Percentiles rank a stretch among this genome's conserved stretches.
Evolutionary conservation across 2,797 vertebrate genomes (phyloP).

Genomic region (Ciconia nigra): DNA sequence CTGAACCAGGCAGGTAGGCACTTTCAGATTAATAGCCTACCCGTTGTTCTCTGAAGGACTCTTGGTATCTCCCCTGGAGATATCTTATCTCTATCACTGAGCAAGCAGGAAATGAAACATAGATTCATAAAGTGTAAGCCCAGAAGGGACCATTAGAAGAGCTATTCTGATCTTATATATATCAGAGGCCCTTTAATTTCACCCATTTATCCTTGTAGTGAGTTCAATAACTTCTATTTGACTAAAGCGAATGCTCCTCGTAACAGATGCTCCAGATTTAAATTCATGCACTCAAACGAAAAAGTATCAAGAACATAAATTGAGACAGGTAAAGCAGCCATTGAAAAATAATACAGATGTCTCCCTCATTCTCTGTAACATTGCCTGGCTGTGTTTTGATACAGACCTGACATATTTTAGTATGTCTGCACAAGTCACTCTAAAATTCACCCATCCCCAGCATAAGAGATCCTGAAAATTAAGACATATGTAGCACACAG

Average conservation of each 20-base stretch:
- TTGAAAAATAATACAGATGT: background rate
- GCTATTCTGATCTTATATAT: slow-evolving; percentile 16
- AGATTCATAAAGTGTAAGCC: slow-evolving; percentile 66
- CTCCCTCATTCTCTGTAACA: background rate
- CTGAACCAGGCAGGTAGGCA: slow-evolving; percentile 45
- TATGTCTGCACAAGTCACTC: background rate
- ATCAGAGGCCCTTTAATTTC: slow-evolving; percentile 59
- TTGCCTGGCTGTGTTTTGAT: background rate
- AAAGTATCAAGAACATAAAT: background rate
- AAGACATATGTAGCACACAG: background rate
- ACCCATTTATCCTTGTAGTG: slow-evolving; percentile 37
- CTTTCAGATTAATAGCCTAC: slow-evolving; percentile 53
- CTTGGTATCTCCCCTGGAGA: slow-evolving; percentile 31
- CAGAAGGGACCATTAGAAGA: slow-evolving; percentile 52
- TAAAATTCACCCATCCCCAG: background rate
- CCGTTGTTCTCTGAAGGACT: slow-evolving; percentile 44
- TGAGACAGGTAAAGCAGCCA: background rate
- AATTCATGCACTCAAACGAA: background rate
- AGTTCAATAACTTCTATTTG: slow-evolving; percentile 47
- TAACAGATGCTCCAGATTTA: slow-evolving; percentile 2
- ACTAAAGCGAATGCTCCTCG: slow-evolving; percentile 6
- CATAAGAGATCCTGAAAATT: background rate
- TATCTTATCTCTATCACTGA: slow-evolving; percentile 54
- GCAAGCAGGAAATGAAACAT: slow-evolving; percentile 64
- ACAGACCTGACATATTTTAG: background rate